A percentile compares a stretch with the other conserved stretches of the same genome.
Conservation (phyloP, 2,888 invertebrate genomes). For the Sabellastarte sp. region DNA sequence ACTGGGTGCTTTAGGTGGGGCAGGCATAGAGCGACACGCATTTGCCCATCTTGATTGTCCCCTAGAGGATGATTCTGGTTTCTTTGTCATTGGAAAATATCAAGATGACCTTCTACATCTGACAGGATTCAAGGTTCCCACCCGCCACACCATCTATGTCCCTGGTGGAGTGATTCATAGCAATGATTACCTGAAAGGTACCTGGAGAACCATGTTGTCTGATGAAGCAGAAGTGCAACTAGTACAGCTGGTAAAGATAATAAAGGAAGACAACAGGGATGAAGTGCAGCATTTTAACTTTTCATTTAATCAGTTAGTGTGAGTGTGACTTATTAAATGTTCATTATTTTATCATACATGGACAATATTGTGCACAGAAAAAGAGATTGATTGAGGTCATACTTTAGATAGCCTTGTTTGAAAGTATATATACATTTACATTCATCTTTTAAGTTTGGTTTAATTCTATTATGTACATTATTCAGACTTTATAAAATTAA, state of each 20-base stretch:
- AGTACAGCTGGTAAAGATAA: constrained; percentile 17
- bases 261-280: neutral
- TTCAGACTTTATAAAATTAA: too few relatives aligned
- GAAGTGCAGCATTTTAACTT: constrained; percentile 2
- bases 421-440: too few relatives aligned
- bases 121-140: constrained; percentile 18
- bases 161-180: constrained; percentile 14
- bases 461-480: too few relatives aligned
- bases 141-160: constrained; percentile 18
- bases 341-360: too few relatives aligned
- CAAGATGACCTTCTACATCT: constrained; percentile 22
- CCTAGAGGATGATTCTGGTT: constrained; percentile 25
- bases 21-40: constrained; percentile 29
- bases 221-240: constrained; percentile 32
- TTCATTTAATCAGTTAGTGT: too few relatives aligned
- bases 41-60: constrained; percentile 35
- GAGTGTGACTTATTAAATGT: too few relatives aligned
- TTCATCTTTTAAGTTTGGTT: too few relatives aligned
- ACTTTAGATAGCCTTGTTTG: too few relatives aligned
- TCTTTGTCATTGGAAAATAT: constrained; percentile 29
- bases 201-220: constrained; percentile 34
- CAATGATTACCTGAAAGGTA: constrained; percentile 28
- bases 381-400: too few relatives aligned
- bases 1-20: constrained; percentile 24
- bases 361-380: too few relatives aligned